phyloP scores from a whole-genome alignment of 2,888 invertebrate genomes.

The Euplagia quadripunctaria region DNA sequence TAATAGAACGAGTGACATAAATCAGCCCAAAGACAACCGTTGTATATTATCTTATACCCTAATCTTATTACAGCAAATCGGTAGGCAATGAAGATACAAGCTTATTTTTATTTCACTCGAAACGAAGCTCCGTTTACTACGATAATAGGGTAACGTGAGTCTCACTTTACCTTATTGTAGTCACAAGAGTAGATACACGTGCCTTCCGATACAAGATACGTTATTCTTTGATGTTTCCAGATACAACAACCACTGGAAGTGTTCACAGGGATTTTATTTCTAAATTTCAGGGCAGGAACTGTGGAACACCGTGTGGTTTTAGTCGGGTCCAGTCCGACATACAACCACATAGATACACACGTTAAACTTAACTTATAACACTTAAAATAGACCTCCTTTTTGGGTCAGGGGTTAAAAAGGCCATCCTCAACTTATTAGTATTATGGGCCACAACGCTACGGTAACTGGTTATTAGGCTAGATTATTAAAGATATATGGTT shows the following conservation, averaged over 20 bases:
- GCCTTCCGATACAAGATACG: neutral
- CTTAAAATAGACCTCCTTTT: no score
- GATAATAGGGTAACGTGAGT: slow-evolving; percentile 5
- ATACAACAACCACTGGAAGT: neutral
- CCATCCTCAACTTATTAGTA: no score
- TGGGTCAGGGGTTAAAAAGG: no score
- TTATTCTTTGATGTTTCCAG: neutral
- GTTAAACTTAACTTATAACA: no score
- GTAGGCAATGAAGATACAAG: slow-evolving; percentile 4
- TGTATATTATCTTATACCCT: neutral
- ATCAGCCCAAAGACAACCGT: neutral
- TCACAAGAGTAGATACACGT: neutral
- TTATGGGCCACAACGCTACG: no score
- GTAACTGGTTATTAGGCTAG: no score
- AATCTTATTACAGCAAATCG: slow-evolving; percentile 11
- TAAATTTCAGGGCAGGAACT: neutral
- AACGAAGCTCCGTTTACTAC: slow-evolving; percentile 3
- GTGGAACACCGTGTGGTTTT: neutral
- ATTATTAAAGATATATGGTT: no score
- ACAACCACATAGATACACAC: no score
- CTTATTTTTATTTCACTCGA: slow-evolving; percentile 5
- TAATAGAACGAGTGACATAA: neutral
- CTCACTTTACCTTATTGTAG: slow-evolving; percentile 1
- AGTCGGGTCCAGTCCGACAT: neutral
- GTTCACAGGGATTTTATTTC: neutral